Evolutionary conservation across 92 coral and sea anemone species (phyloP), one percentile per base, ranked within the genome.

Genomic region (Parazoanthus atlanticus): DNA sequence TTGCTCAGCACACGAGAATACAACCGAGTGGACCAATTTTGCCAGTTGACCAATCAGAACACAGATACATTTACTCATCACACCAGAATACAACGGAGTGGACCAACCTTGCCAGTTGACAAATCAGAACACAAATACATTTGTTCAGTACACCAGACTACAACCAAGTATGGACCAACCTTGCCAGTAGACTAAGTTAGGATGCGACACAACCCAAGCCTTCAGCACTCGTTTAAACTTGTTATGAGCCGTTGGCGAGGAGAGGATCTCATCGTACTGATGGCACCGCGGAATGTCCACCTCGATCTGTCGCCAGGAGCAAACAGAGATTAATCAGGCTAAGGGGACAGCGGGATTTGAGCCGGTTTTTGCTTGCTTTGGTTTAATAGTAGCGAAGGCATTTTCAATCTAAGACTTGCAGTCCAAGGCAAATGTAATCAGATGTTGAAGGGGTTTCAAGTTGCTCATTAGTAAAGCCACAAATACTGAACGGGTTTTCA

Each of bases 211-310:
- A 12, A 97, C 99, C 99, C 99, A 97, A 41, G 98, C 99, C 85
- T 95, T 97, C 32, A 97, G 93, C 58, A 97, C 89, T 86, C 99
- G 89, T 78, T 97, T 97, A 79, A 97, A 97, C 93, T 94, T 95
- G 47, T 79, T 87, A 79, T 97, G 99, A 46, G 98, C 99, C 46
- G 98, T 85, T 0, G 99, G 99, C 25, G 99, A 95, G 6, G 99
- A 96, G 36, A 97, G 92, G 30, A 97, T 93, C 40, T 94, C 93
- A 70, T 97, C 98, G 81, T 97, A 97, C 88, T 97, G 99, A 47
- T 97, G 99, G 71, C 99, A 97, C 0, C 99, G 95, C 72, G 99
- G 99, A 91, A 97, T 97, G 85, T 97, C 99, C 15, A 97, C 99
- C 80, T 97, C 99, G 46, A 97, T 97, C 99, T 96, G 69, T 21